phyloP scores from a whole-genome alignment of 2,113 vertebrate genomes.

The Albula goreensis region DNA sequence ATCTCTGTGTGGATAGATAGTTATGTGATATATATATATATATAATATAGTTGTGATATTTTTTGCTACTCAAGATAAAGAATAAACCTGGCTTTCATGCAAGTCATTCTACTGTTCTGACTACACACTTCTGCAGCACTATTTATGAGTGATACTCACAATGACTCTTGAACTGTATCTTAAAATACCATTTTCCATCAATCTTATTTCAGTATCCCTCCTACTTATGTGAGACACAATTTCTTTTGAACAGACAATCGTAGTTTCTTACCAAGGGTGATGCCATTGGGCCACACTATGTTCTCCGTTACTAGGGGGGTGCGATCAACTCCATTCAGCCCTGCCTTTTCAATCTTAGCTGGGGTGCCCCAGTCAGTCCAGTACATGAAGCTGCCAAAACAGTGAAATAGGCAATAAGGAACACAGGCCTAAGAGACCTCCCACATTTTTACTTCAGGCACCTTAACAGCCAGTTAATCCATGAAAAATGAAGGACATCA shows the following conservation, averaged over 20 bases:
- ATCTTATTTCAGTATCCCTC: neutral
- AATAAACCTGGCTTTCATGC: neutral
- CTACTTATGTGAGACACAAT: neutral
- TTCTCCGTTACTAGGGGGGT: constrained; percentile 72
- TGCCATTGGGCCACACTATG: constrained; percentile 85
- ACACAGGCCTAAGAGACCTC: neutral
- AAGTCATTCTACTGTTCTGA: neutral
- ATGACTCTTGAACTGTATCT: neutral
- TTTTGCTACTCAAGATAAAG: neutral
- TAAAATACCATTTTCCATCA: neutral
- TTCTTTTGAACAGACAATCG: neutral
- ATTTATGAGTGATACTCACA: neutral
- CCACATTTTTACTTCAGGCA: neutral
- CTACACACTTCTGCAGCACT: neutral
- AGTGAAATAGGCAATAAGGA: neutral
- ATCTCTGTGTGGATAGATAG: too few species aligned
- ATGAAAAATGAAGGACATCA: neutral
- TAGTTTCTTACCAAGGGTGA: constrained; percentile 78
- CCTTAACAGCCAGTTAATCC: neutral
- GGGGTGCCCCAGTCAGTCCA: constrained; percentile 86
- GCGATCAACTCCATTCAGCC: constrained; percentile 78
- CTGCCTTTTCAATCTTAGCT: constrained; percentile 82
- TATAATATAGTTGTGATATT: neutral
- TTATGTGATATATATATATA: too few species aligned
- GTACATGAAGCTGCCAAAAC: constrained; percentile 80